Base-by-base conservation (phyloP, 1,140 invertebrate species). In the Antheraea pernyi region DNA sequence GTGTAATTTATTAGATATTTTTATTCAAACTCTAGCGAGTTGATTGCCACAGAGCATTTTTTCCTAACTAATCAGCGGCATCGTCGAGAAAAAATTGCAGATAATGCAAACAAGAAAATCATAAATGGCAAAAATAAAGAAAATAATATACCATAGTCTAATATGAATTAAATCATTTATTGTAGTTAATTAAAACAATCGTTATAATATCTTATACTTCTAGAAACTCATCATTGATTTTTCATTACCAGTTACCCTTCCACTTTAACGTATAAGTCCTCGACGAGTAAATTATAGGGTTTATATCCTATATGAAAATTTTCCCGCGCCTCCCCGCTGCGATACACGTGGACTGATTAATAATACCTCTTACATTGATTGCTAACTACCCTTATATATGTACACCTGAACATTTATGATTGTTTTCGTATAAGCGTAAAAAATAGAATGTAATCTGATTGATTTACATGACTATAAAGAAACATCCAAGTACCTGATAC, bases 291-390 rank as follows among this genome's bases (percentile, higher is more conserved):
- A 61, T 61, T 3, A 61, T 16, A 22, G 4, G 19, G 16, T 53
- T 16, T 16, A 53, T 53, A 13, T 53, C 13, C 46, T 53, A 61
- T 61, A 18, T 19, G 30, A 4, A 61, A 22, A 22, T 3, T 36
- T 61, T n/a, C 46, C 16, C 46, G 11, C 16, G 46, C 46, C 46
- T 53, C 59, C 59, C 59, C 59, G 19, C 19, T 61, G 59, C 59
- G 19, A 16, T 13, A 61, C 59, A 61, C 5, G 59, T 61, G 18
- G 59, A 19, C 13, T 36, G 10, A 19, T 16, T 13, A 61, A 61
- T 61, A 61, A 61, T 61, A 61, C 30, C 19, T 61, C 59, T 36
- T n/a, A 61, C 30, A 61, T 61, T 36, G 19, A 61, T 61, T 36
- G 10, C 19, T 61, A 22, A 61, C 30, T 61, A 19, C 59, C 19